Conservation (phyloP, 2,888 invertebrate genomes). For the Coleophora deauratella region DNA sequence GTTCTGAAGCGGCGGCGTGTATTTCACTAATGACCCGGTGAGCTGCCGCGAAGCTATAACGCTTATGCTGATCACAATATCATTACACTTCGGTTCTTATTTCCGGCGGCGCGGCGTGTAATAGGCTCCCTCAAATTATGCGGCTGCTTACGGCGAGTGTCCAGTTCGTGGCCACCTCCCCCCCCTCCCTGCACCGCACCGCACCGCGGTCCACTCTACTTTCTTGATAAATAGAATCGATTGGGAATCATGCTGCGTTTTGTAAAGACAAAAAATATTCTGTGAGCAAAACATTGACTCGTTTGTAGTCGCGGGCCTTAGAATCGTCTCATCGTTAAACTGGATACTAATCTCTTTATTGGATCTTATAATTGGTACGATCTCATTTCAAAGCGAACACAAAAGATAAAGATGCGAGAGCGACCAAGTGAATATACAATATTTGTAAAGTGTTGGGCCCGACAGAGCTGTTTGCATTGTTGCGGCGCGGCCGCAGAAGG, state of each 20-base stretch:
- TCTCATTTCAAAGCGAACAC: neutral
- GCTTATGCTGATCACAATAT: neutral
- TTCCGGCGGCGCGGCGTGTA: neutral
- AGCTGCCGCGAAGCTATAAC: slow-evolving; percentile 9
- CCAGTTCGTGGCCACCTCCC: slow-evolving; percentile 6
- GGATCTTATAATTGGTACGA: neutral
- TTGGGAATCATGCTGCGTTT: too few relatives aligned
- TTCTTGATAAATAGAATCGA: too few relatives aligned
- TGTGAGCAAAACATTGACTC: too few relatives aligned
- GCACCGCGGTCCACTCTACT: neutral
- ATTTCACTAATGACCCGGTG: slow-evolving; percentile 21
- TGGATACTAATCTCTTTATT: too few relatives aligned
- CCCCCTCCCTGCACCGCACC: neutral
- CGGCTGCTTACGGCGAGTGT: neutral
- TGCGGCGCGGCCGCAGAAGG: neutral
- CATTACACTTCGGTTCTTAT: neutral
- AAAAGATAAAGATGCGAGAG: neutral
- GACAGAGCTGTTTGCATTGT: too few relatives aligned
- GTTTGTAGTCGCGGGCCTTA: too few relatives aligned
- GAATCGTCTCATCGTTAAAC: too few relatives aligned
- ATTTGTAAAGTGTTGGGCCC: too few relatives aligned
- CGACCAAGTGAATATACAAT: too few relatives aligned
- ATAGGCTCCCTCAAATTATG: too few relatives aligned
- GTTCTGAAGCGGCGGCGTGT: slow-evolving; percentile 14
- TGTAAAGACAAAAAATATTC: too few relatives aligned